Evolutionary conservation across 2,113 vertebrate species (phyloP).

Genomic region (Rhabdornis inornatus): DNA sequence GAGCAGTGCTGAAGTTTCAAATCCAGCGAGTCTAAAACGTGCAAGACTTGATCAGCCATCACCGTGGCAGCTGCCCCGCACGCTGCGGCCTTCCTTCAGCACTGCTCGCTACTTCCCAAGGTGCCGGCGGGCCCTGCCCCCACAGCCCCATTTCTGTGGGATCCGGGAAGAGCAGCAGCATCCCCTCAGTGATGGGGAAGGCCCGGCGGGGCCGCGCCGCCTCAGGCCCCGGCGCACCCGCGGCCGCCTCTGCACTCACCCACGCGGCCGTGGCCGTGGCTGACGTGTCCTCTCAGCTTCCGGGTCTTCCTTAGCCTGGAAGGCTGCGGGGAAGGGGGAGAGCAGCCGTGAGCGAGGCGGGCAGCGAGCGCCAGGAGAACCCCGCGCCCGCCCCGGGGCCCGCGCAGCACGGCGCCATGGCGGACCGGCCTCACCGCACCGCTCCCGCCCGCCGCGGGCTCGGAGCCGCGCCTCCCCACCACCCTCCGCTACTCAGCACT

Average conservation of each 20-base stretch:
- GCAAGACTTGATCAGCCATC: rapidly evolving
- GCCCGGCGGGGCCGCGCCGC: rapidly evolving
- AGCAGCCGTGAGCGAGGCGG: neutral
- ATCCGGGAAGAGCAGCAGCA: rapidly evolving
- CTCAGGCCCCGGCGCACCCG: rapidly evolving
- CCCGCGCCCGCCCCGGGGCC: neutral
- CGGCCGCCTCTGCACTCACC: slow-evolving; percentile 70
- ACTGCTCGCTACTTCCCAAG: rapidly evolving
- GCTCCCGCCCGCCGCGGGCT: neutral
- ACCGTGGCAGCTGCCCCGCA: rapidly evolving
- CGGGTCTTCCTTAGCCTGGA: slow-evolving; percentile 85
- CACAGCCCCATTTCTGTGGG: rapidly evolving
- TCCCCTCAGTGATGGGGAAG: rapidly evolving
- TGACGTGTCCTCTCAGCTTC: slow-evolving; percentile 89
- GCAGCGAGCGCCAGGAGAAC: rapidly evolving
- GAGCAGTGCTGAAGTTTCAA: rapidly evolving
- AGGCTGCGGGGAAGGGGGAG: slow-evolving; percentile 61
- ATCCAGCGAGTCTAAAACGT: rapidly evolving
- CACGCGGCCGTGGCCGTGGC: slow-evolving; percentile 88
- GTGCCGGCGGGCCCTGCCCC: rapidly evolving
- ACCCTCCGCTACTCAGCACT: no score
- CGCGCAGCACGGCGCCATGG: neutral
- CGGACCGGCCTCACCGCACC: neutral
- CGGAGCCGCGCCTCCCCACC: neutral
- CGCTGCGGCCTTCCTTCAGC: neutral